Base-by-base conservation (phyloP, 2,113 vertebrate genomes). In the Misgurnus mizolepis region DNA sequence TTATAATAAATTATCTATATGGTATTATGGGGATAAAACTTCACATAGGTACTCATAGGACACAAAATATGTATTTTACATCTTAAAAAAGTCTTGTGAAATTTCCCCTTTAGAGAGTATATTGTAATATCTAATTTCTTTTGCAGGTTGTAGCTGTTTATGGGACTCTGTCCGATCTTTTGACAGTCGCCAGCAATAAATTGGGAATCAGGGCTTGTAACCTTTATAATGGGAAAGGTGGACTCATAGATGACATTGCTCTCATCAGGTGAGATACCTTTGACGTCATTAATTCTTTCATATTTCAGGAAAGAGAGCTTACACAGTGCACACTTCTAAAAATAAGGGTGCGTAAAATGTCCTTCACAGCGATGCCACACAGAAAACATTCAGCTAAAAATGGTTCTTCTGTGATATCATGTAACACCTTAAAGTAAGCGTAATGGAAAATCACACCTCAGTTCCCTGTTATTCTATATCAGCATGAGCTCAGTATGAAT, bases 121-220 rank as follows among this genome's bases (percentile, higher is more conserved):
- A 34, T 34, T 34, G 27, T 34, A 34, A 34, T 34, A 3, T 7
- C 0, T 62, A 6, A 3, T 9, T 4, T 81, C 3, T 40, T 43
- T 61, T 64, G 0, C 88, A 99, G 97, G 98, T 99, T 7, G 96
- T 99, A 86, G 96, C 96, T 79, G 96, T 99, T 2, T 96, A 98
- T 49, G 97, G 96, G 77, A 95, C 96, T 53, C 87, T 99, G 71
- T 93, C 97, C 0, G 97, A 99, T 86, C 80, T 99, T 83, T 90
- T 99, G 45, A 96, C 96, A 15, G 94, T 98, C 80, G 98, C 98
- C 9, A 97, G 98, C 86, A 97, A 87, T 87, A 99, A 98, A 89
- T 93, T 99, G 1, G 96, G 96, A 82, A 98, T 99, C 75, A 96
- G 95, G 92, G 98, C 97, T 2, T 94, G 91, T 83, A 93, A 93